Percentiles rank a stretch among this genome's conserved stretches.
phyloP scores from a whole-genome alignment of 2,113 vertebrate genomes.

The Forbesichthys agassizii region DNA sequence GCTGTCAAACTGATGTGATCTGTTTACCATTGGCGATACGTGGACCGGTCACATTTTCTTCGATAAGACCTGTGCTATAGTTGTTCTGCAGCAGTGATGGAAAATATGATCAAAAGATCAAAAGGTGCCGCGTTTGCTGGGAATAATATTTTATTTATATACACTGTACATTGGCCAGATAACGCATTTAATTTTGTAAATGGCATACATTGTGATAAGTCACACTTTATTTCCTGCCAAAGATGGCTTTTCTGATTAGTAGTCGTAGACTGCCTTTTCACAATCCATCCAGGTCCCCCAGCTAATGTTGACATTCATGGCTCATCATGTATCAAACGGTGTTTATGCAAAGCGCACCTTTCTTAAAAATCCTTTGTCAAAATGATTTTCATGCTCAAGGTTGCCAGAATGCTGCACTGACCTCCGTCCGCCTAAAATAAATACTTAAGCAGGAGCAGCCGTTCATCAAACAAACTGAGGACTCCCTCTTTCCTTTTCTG shows the following conservation, averaged over 20 bases:
- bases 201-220: slow-evolving; percentile 55
- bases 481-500: slow-evolving; percentile 5
- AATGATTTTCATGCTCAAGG: slow-evolving; percentile 48
- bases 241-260: slow-evolving; percentile 54
- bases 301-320: slow-evolving; percentile 57
- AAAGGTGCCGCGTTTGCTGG: slow-evolving; percentile 12
- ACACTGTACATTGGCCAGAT: slow-evolving; percentile 16
- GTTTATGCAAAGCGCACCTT: slow-evolving; percentile 43
- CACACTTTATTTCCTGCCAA: slow-evolving; percentile 29
- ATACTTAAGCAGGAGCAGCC: slow-evolving; percentile 34
- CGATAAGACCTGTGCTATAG: slow-evolving; percentile 52
- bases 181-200: slow-evolving; percentile 54
- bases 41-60: slow-evolving; percentile 40
- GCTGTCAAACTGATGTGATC: slow-evolving; percentile 58
- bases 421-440: slow-evolving; percentile 47
- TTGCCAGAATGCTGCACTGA: slow-evolving; percentile 48
- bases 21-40: slow-evolving; percentile 59
- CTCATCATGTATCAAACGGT: slow-evolving; percentile 41
- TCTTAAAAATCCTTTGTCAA: slow-evolving; percentile 40
- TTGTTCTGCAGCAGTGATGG: slow-evolving; percentile 40
- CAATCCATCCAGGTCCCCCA: slow-evolving; percentile 16
- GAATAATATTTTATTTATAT: slow-evolving; percentile 20
- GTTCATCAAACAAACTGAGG: slow-evolving; percentile 39
- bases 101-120: slow-evolving; percentile 33
- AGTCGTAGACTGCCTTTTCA: slow-evolving; percentile 22